Base-by-base conservation (phyloP, 2,797 vertebrate species). In the Merluccius polli region DNA sequence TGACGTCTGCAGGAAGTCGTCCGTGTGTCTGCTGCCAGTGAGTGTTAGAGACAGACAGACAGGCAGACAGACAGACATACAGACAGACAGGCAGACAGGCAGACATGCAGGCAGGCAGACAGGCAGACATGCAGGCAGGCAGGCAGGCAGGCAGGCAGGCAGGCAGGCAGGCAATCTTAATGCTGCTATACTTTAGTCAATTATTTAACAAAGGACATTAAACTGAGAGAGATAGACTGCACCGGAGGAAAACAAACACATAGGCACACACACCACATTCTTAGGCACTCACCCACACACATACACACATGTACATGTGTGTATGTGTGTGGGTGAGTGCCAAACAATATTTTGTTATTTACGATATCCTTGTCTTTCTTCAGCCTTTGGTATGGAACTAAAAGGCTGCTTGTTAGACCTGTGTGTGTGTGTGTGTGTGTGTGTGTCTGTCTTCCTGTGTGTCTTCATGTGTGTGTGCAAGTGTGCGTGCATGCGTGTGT, bases 341-440 rank as follows among this genome's bases (percentile, higher is more conserved):
- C n/a, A n/a, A n/a, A 30, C 15, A 6, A 15, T 32, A 32, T 13
- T 1, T 18, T 9, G 70, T 44, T 21, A 35, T 74, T 30, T 29
- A 0, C 15, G 16, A 74, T 75, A 63, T 67, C 21, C 15, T 75
- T 10, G 12, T 35, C 32, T 33, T 71, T 24, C 75, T 69, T 5
- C 71, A 52, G 30, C 44, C 72, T 52, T 73, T 31, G 16, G 18
- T 29, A 48, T 16, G 21, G 18, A 15, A 63, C 24, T 29, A 27
- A 16, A 72, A 36, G 18, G 65, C 33, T 73, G 12, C 68, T 81
- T 70, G 30, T 73, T 41, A 11, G 1, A 33, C n/a, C 31, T 2
- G 27, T 83, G 75, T 38, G 32, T 78, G 31, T 24, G 65, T 73
- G 59, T 63, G 33, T 38, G 41, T 44, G 41, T 44, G 41, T 16